These are phyloP conservation scores for Cyrtorhinus lividipennis DNA, from an alignment of 1,140 invertebrate genomes.

Conservation along the genomic window DNA sequence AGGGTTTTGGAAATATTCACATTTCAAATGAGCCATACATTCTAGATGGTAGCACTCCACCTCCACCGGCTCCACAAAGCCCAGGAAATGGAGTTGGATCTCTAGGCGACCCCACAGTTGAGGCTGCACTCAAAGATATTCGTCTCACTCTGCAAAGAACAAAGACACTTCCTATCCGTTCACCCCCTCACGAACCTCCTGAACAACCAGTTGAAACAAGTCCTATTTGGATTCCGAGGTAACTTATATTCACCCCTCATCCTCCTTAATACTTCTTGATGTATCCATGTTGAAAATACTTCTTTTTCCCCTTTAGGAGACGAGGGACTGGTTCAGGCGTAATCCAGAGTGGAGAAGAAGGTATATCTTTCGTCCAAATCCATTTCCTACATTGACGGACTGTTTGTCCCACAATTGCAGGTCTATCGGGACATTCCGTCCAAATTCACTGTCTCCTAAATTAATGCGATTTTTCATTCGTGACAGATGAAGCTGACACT, in stretches of 20 bases:
- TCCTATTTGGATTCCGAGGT: slow-evolving; percentile 46
- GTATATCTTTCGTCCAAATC: too few relatives aligned
- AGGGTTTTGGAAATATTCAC: too few relatives aligned
- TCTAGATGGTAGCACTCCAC: slow-evolving; percentile 37
- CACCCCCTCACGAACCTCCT: slow-evolving; percentile 31
- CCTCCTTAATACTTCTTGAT: not conserved
- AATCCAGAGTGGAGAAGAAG: slow-evolving; percentile 32
- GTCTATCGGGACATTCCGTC: too few relatives aligned
- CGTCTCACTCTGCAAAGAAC: slow-evolving; percentile 61
- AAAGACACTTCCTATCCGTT: slow-evolving; percentile 46
- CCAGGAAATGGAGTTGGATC: slow-evolving; percentile 27
- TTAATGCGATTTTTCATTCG: too few relatives aligned
- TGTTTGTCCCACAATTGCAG: too few relatives aligned
- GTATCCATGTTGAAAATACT: not conserved
- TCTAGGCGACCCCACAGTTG: slow-evolving; percentile 34
- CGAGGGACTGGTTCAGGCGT: slow-evolving; percentile 30
- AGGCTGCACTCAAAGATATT: slow-evolving; percentile 68
- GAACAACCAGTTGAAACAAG: slow-evolving; percentile 37
- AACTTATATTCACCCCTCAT: too few relatives aligned
- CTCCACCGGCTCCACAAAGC: slow-evolving; percentile 46
- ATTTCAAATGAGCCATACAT: too few relatives aligned
- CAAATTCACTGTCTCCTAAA: too few relatives aligned
- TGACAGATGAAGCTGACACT: slow-evolving; percentile 69
- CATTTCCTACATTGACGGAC: too few relatives aligned
- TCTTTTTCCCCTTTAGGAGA: slow-evolving; percentile 28